Evolutionary conservation across 1,140 invertebrate species (phyloP), one percentile per base, ranked within the genome.

Genomic region (Nasonia vitripennis): DNA sequence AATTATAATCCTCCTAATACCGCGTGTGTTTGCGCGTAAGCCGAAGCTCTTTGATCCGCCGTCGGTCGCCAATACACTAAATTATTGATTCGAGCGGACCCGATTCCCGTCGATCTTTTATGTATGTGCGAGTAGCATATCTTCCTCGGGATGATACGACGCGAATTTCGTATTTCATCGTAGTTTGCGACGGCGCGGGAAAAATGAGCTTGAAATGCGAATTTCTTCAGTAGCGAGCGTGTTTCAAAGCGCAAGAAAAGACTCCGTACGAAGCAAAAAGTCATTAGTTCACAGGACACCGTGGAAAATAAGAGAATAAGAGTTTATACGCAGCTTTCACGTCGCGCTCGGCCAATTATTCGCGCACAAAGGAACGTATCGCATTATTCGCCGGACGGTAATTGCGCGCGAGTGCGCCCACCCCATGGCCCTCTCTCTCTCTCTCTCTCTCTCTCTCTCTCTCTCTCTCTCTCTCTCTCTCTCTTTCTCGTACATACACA

Each of bases 1-100:
- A 48, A 77, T 77, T 77, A 77, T 77, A 77, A 51, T 41, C 74
- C 41, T 77, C 37, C 6, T 77, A 77, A 77, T 77, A 7, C 20
- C 74, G 17, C 6, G 74, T 27, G 41, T 51, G 45, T 51, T 77
- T 77, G 27, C 20, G n/a, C 41, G n/a, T 20, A 20, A 34, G 68
- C 20, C 23, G 68, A n/a, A 41, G 41, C 74, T 48, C 74, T 45
- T 77, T 51, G 74, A 45, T 71, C 68, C 27, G 68, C 5, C 9
- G 41, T 45, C 41, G 41, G 41, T 77, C 74, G 20, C 9, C n/a
- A 41, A 77, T 37, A 37, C 34, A 37, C n/a, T 77, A 48, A 77
- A 77, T 77, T 77, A 12, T 77, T 77, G 51, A 77, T 77, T 77
- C 41, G 41, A 77, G 10, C 2, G n/a, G 5, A 14, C 17, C 14